Evolutionary conservation across 2,113 vertebrate genomes (phyloP).

Genomic region (Theropithecus gelada): DNA sequence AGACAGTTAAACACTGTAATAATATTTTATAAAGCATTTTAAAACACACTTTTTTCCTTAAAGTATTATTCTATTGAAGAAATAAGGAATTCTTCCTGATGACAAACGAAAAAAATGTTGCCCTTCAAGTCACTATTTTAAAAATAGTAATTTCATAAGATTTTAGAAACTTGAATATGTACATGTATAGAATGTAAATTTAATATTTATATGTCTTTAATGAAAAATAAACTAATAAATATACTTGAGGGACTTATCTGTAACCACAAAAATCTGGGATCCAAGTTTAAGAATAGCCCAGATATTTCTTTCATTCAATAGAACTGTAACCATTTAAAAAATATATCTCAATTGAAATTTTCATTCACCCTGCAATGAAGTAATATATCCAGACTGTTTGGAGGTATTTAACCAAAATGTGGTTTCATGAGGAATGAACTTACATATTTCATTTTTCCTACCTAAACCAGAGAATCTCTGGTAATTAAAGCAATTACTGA

Average conservation of each 20-base stretch:
- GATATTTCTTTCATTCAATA: not conserved
- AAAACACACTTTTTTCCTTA: not conserved
- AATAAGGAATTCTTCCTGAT: not conserved
- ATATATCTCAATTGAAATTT: not conserved
- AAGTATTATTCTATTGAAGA: not conserved
- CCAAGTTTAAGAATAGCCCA: not conserved
- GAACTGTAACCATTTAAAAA: not conserved
- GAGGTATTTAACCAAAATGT: not conserved
- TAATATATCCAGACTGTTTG: not conserved
- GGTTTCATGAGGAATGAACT: not conserved
- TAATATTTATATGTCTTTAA: not conserved
- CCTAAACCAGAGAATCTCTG: not conserved
- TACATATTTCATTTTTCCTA: conserved; percentile 52
- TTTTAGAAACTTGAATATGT: conserved; percentile 1
- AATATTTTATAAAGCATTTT: not conserved
- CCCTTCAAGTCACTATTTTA: not conserved
- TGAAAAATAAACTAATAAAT: not conserved
- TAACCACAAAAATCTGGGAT: not conserved
- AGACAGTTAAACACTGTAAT: not conserved
- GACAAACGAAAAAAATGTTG: not conserved
- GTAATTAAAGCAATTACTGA: conserved; percentile 37
- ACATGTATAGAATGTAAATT: not conserved
- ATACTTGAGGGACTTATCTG: not conserved
- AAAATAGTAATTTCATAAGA: not conserved
- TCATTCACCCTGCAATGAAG: not conserved